These are phyloP conservation scores for Epinotia nisella DNA, from an alignment of 2,888 invertebrate genomes.

Conservation along the genomic window DNA sequence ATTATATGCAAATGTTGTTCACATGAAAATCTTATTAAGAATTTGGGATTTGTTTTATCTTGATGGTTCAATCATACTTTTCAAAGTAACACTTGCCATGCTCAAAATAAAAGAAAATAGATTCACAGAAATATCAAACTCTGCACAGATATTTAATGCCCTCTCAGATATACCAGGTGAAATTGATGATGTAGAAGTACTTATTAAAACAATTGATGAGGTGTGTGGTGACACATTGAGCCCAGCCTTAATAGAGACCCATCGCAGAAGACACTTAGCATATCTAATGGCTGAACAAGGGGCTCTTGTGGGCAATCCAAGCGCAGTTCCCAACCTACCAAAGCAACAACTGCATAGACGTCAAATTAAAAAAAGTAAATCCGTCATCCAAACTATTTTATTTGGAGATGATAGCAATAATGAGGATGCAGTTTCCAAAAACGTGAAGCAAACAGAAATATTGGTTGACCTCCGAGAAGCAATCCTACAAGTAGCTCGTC, in stretches of 20 bases:
- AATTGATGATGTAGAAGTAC: slow-evolving; percentile 95
- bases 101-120: slow-evolving; percentile 91
- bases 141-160: slow-evolving; percentile 99
- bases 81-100: slow-evolving; percentile 97
- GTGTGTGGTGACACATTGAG: slow-evolving; percentile 93
- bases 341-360: slow-evolving; percentile 95
- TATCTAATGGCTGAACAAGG: slow-evolving; percentile 99
- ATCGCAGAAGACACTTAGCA: slow-evolving; percentile 95
- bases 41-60: slow-evolving; percentile 99
- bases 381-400: slow-evolving; percentile 94
- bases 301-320: slow-evolving; percentile 95
- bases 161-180: slow-evolving; percentile 97
- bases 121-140: slow-evolving; percentile 94
- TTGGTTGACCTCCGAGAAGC: slow-evolving; percentile 98
- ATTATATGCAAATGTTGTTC: slow-evolving; percentile 97
- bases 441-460: slow-evolving; percentile 99
- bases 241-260: slow-evolving; percentile 94
- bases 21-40: slow-evolving; percentile 95
- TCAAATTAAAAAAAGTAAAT: slow-evolving; percentile 95
- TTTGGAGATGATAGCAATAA: slow-evolving; percentile 92
- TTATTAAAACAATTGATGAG: slow-evolving; percentile 89
- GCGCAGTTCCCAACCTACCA: slow-evolving; percentile 94
- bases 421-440: slow-evolving; percentile 96
- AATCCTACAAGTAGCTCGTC: slow-evolving; percentile 94
- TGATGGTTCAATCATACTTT: slow-evolving; percentile 97